Percentiles rank a stretch among this genome's conserved stretches.
phyloP scores from a whole-genome alignment of 2,888 invertebrate species.

The Lobophora halterata region DNA sequence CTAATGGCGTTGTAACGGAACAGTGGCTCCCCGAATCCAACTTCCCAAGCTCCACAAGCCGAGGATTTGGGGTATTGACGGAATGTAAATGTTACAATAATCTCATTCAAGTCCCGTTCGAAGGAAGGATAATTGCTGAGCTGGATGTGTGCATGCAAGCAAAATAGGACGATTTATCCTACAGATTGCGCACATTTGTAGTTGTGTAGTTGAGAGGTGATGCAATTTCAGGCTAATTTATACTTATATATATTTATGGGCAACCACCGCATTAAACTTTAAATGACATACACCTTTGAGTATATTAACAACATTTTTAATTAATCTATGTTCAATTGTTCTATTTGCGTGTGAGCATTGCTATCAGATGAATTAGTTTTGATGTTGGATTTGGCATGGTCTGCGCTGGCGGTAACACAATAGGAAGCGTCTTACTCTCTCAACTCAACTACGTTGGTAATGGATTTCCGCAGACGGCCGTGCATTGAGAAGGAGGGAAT shows the following conservation, averaged over 20 bases:
- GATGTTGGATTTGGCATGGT: slow-evolving; percentile 35
- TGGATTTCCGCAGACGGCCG: slow-evolving; percentile 40
- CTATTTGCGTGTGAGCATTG: slow-evolving; percentile 21
- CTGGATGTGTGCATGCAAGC: slow-evolving; percentile 5
- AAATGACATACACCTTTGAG: too few relatives aligned
- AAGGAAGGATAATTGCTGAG: slow-evolving; percentile 28
- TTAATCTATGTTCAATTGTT: slow-evolving; percentile 25
- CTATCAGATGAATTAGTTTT: slow-evolving; percentile 26
- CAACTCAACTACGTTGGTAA: slow-evolving; percentile 41
- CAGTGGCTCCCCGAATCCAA: slow-evolving; percentile 43
- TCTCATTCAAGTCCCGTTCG: slow-evolving; percentile 36
- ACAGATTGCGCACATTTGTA: slow-evolving; percentile 17
- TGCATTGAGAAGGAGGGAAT: slow-evolving; percentile 45
- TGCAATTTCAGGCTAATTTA: too few relatives aligned
- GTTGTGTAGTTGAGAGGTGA: slow-evolving; percentile 9
- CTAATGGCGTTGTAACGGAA: slow-evolving; percentile 54
- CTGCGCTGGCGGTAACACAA: slow-evolving; percentile 37
- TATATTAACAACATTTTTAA: slow-evolving; percentile 14
- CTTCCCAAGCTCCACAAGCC: slow-evolving; percentile 33
- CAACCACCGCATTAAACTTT: too few relatives aligned
- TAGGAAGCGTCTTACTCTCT: slow-evolving; percentile 31
- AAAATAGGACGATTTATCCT: too few relatives aligned
- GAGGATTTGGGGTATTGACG: slow-evolving; percentile 48
- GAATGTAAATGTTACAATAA: slow-evolving; percentile 58
- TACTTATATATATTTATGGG: too few relatives aligned